phyloP scores from a whole-genome alignment of 2,797 vertebrate genomes.

The Adrianichthys oophorus region DNA sequence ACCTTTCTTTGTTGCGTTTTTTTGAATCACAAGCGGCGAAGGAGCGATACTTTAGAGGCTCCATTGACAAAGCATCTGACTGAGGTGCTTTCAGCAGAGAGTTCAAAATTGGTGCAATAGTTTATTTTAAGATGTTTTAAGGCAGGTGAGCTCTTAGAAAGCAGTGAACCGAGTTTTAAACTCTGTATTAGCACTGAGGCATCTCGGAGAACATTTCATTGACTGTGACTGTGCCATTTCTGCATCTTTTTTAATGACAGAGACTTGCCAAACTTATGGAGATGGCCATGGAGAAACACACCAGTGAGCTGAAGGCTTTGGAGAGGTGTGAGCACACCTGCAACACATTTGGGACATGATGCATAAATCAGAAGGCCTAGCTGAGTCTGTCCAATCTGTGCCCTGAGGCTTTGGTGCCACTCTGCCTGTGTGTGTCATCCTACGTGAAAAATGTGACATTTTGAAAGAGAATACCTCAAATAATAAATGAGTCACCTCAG shows the following conservation, averaged over 20 bases:
- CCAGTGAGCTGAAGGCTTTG: constrained; percentile 82
- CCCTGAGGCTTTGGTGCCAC: constrained; percentile 23
- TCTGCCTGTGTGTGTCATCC: constrained; percentile 24
- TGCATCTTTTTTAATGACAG: constrained; percentile 69
- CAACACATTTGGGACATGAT: constrained; percentile 42
- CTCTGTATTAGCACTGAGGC: constrained; percentile 5
- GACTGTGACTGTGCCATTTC: constrained; percentile 32
- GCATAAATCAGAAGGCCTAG: constrained; percentile 35
- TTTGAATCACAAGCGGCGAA: constrained; percentile 24
- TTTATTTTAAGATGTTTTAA: constrained; percentile 16
- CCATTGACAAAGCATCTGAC: constrained; percentile 50
- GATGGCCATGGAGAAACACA: constrained; percentile 87
- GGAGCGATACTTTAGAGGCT: constrained; percentile 25
- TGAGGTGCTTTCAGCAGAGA: constrained; percentile 26
- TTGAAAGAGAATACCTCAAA: constrained; percentile 45
- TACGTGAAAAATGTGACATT: constrained; percentile 60
- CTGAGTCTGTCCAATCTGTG: constrained; percentile 38
- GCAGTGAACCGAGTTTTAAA: not conserved
- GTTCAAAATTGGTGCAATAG: constrained; percentile 36
- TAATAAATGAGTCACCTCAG: constrained; percentile 50
- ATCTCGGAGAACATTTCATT: constrained; percentile 4
- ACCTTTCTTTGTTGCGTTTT: constrained; percentile 13
- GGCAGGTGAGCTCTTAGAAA: too few species aligned
- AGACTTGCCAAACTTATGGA: constrained; percentile 88
- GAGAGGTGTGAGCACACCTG: constrained; percentile 77